Evolutionary conservation across 2,888 invertebrate species (phyloP).

Genomic region (Mesoligia furuncula): DNA sequence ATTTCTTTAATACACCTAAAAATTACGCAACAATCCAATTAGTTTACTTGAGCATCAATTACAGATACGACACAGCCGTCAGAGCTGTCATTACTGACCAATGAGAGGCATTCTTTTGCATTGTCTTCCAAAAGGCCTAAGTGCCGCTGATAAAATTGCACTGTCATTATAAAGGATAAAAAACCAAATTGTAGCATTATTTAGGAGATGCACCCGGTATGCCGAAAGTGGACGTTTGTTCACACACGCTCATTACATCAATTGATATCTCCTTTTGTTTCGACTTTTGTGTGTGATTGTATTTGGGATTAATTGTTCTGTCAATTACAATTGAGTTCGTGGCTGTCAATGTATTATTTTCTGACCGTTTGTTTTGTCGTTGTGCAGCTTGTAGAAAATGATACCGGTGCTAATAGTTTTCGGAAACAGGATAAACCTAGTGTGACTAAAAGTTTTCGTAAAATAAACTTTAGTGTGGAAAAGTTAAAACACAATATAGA

Average conservation of each 20-base stretch:
- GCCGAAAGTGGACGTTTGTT: conserved; percentile 33
- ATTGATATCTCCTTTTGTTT: conserved; percentile 47
- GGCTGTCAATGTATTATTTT: not conserved
- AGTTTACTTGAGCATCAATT: conserved; percentile 54
- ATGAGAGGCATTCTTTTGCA: conserved; percentile 29
- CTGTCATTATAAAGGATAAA: conserved; percentile 47
- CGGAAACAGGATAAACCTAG: not conserved
- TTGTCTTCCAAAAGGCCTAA: conserved; percentile 50
- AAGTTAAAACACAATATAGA: not conserved
- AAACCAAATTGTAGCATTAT: conserved; percentile 50
- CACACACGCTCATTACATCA: conserved; percentile 55
- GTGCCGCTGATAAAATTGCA: conserved; percentile 49
- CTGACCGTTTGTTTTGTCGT: not conserved
- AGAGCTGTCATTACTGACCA: conserved; percentile 46
- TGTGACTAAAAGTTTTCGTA: not conserved
- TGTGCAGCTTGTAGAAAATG: not conserved
- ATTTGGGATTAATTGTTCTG: conserved; percentile 40
- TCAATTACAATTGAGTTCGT: conserved; percentile 4
- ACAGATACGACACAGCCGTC: conserved; percentile 53
- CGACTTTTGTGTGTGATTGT: conserved; percentile 51
- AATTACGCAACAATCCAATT: conserved; percentile 49
- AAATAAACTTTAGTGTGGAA: not conserved
- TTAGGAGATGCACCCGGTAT: conserved; percentile 53
- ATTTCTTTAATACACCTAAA: conserved; percentile 36
- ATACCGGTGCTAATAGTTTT: not conserved